These are phyloP conservation scores for Ataeniobius toweri DNA, from an alignment of 2,797 vertebrate genomes.

Conservation along the genomic window DNA sequence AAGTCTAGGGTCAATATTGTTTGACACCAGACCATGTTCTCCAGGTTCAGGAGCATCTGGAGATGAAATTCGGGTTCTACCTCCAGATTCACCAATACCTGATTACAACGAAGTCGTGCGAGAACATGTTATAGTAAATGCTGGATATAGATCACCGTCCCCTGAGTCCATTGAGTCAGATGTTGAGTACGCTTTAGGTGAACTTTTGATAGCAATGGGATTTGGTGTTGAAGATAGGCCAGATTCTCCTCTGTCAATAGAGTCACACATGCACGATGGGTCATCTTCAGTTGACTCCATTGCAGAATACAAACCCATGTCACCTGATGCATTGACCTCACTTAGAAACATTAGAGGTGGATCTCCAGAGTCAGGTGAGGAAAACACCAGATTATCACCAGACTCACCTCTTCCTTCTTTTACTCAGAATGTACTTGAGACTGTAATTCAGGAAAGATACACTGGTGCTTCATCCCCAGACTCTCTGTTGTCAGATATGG, in stretches of 20 bases:
- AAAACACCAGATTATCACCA: slow-evolving; percentile 40
- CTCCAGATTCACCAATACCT: slow-evolving; percentile 65
- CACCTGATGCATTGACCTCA: slow-evolving; percentile 20
- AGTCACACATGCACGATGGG: slow-evolving; percentile 29
- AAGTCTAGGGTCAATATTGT: slow-evolving; percentile 29
- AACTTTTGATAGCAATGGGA: slow-evolving; percentile 35
- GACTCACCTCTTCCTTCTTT: slow-evolving; percentile 59
- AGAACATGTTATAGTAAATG: slow-evolving; percentile 41
- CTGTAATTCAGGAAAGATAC: not conserved
- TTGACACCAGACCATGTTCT: slow-evolving; percentile 50
- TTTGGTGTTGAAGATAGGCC: slow-evolving; percentile 28
- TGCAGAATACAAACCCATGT: slow-evolving; percentile 41
- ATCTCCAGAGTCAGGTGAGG: slow-evolving; percentile 49
- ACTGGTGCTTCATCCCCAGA: slow-evolving; percentile 22
- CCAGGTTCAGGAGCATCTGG: slow-evolving; percentile 48
- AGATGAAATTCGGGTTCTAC: slow-evolving; percentile 46
- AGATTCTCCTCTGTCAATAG: slow-evolving; percentile 50
- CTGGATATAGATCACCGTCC: slow-evolving; percentile 58
- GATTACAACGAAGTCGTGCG: slow-evolving; percentile 27
- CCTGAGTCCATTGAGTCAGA: slow-evolving; percentile 62
- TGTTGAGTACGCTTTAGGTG: slow-evolving; percentile 53
- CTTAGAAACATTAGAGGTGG: slow-evolving; percentile 28
- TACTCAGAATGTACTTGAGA: slow-evolving; percentile 31
- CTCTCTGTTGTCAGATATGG: slow-evolving; percentile 38
- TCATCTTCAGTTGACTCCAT: slow-evolving; percentile 42